Conservation (phyloP, 2,797 vertebrate species). For the Onychomys torridus region DNA sequence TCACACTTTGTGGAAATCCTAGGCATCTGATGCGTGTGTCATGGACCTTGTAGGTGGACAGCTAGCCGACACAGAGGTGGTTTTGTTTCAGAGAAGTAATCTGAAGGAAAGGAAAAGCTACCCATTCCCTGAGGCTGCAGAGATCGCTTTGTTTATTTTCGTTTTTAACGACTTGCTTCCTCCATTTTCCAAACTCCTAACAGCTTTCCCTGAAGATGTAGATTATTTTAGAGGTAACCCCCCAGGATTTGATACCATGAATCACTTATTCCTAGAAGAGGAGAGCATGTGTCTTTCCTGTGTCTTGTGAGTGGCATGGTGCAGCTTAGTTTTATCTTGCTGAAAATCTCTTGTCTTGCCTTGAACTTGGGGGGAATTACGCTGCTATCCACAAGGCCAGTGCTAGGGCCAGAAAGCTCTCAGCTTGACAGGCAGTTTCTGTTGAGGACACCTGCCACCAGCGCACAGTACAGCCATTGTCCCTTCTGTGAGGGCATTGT, state of each 20-base stretch:
- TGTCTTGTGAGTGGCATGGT: not conserved
- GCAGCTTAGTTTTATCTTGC: not conserved
- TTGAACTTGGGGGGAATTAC: not conserved
- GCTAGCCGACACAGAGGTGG: not conserved
- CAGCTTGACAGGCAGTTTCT: not conserved
- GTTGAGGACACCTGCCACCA: constrained; percentile 46
- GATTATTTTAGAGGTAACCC: not conserved
- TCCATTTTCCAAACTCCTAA: not conserved
- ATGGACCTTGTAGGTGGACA: not conserved
- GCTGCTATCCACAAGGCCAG: not conserved
- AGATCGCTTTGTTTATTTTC: not conserved
- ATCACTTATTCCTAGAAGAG: not conserved
- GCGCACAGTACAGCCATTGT: constrained; percentile 57
- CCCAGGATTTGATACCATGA: not conserved
- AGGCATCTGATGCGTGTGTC: not conserved
- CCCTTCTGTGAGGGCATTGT: not conserved
- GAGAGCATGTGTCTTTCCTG: not conserved
- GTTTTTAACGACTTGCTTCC: not conserved
- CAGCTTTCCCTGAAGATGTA: not conserved
- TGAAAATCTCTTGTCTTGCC: constrained; percentile 17
- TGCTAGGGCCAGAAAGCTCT: not conserved
- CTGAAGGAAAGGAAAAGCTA: not conserved
- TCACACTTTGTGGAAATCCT: not conserved
- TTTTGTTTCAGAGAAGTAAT: not conserved
- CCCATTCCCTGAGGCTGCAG: not conserved